phyloP scores from a whole-genome alignment of 1,140 invertebrate genomes.

The Micrasema longulum region DNA sequence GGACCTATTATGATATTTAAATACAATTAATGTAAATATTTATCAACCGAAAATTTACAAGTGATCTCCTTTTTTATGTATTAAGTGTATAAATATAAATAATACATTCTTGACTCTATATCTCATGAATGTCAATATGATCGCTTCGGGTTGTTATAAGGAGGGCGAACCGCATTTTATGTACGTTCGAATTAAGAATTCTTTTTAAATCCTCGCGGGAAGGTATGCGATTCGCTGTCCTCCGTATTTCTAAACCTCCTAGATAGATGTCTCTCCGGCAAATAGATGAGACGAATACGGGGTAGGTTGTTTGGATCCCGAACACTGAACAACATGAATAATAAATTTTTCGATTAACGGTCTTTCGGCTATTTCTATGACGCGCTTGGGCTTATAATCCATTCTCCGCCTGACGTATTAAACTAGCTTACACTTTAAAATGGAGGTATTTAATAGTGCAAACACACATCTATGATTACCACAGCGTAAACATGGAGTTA shows the following conservation, averaged over 20 bases:
- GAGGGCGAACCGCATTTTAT: too few species aligned
- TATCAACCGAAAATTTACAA: too few species aligned
- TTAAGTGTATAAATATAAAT: too few species aligned
- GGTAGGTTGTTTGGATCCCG: slow-evolving; percentile 29
- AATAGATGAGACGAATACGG: slow-evolving; percentile 37
- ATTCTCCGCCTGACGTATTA: slow-evolving; percentile 23
- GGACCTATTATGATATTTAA: too few species aligned
- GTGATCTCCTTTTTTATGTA: too few species aligned
- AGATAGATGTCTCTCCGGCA: slow-evolving; percentile 29
- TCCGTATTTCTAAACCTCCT: slow-evolving; percentile 19
- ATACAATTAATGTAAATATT: too few species aligned
- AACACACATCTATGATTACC: slow-evolving; percentile 38
- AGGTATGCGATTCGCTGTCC: slow-evolving; percentile 20
- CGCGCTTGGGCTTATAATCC: slow-evolving; percentile 18
- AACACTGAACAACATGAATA: slow-evolving; percentile 48
- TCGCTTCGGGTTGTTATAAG: too few species aligned
- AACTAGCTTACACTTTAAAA: slow-evolving; percentile 40
- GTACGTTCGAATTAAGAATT: slow-evolving; percentile 32
- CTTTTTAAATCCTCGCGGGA: slow-evolving; percentile 38
- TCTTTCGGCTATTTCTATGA: slow-evolving; percentile 42
- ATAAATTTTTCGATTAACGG: slow-evolving; percentile 56
- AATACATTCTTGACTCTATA: too few species aligned
- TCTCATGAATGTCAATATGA: too few species aligned
- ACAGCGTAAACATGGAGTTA: slow-evolving; percentile 11
- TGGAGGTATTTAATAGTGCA: slow-evolving; percentile 40